phyloP scores from a whole-genome alignment of 1,140 invertebrate species.

The Solen grandis region DNA sequence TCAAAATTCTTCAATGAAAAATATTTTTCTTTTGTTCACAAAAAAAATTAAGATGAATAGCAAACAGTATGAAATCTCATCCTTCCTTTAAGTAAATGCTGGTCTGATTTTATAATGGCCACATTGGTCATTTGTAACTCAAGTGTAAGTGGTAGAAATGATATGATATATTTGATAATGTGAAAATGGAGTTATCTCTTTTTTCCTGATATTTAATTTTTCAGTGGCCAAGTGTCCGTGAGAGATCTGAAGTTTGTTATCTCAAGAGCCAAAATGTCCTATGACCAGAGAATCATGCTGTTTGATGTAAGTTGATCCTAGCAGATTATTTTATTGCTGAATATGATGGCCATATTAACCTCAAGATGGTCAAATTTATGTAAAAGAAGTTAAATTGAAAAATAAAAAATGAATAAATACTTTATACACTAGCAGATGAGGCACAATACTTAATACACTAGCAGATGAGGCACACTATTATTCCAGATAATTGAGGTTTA shows the following conservation, averaged over 20 bases:
- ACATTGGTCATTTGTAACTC: not conserved
- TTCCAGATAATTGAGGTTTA: too few species aligned
- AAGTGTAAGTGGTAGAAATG: not conserved
- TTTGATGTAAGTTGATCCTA: constrained; percentile 38
- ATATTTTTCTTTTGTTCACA: not conserved
- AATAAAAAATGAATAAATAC: too few species aligned
- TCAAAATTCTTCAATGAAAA: too few species aligned
- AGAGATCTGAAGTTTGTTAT: constrained; percentile 45
- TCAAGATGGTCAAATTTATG: too few species aligned
- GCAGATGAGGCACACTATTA: too few species aligned
- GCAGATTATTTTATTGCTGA: too few species aligned
- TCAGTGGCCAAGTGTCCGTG: constrained; percentile 18
- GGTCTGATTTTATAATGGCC: not conserved
- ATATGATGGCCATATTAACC: too few species aligned
- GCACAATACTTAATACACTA: too few species aligned
- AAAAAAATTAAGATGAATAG: not conserved
- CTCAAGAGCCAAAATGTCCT: constrained; percentile 24
- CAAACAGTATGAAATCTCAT: not conserved
- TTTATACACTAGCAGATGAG: too few species aligned
- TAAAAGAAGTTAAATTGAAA: too few species aligned
- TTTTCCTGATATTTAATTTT: not conserved
- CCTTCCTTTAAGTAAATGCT: not conserved
- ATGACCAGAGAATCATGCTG: constrained; percentile 32
- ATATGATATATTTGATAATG: not conserved
- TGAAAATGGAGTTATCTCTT: not conserved